Evolutionary conservation across 2,797 vertebrate species (phyloP), one percentile per base, ranked within the genome.

Genomic region (Forpus xanthops): DNA sequence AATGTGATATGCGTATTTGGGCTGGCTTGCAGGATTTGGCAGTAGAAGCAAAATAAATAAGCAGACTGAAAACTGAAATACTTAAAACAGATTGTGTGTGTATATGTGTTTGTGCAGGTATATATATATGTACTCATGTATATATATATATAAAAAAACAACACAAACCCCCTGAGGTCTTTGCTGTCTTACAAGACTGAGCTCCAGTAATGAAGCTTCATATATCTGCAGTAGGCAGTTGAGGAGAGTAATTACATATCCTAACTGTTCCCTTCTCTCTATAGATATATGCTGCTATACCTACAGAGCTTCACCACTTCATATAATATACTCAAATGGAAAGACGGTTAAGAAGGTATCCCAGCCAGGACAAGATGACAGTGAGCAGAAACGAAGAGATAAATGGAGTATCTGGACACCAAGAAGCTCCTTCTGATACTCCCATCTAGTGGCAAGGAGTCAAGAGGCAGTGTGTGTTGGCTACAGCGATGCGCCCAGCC

Each of bases 81-180:
- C 45, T 75, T 90, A 89, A 5, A 47, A 67, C 62, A 87, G 45
- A 62, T 15, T n/a, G 5, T n/a, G 28, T 49, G 6, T 37, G 4
- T 56, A 2, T 15, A 5, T 20, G 1, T n/a, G 3, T n/a, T 2
- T 75, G 5, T 37, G 16, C 23, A 8, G 50, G 0, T 15, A 11
- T 33, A 56, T 21, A 21, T 19, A 35, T 33, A 21, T n/a, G 9
- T 58, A n/a, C n/a, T n/a, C n/a, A 2, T 49, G 5, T 50, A 11
- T 35, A 6, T 60, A 27, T 37, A 25, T 35, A 12, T 12, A 62
- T 8, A 49, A 2, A 35, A 1, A 50, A 10, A 24, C 24, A 80
- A 31, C 24, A 84, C 58, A 72, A 56, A 5, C 0, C 0, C 0
- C 3, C 6, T 7, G 5, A 78, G 52, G n/a, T 31, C 12, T 82